Conservation (phyloP, 2,888 invertebrate genomes). For the Mythimna albipuncta region DNA sequence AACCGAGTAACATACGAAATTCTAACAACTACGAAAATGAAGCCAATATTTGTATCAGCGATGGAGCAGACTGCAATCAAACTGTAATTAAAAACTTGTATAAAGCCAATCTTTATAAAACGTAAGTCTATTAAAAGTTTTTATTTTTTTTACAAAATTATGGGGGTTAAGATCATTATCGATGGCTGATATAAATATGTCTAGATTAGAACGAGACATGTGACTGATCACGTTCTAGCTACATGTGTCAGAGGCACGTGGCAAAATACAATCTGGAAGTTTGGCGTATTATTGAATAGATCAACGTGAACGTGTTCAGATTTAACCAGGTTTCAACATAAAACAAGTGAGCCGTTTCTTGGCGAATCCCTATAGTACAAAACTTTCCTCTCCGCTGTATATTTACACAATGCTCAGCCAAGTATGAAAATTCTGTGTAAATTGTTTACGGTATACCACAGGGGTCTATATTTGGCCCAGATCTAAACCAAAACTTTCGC, state of each 20-base stretch:
- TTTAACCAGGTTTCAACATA: constrained; percentile 3
- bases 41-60: constrained; percentile 2
- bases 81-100: constrained; percentile 6
- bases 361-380: constrained; percentile 11
- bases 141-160: background rate
- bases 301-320: constrained; percentile 12
- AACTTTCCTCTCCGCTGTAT: constrained; percentile 3
- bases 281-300: constrained; percentile 14
- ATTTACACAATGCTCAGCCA: constrained; percentile 8
- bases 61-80: constrained; percentile 9
- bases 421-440: background rate
- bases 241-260: constrained; percentile 17
- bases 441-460: constrained; percentile 12
- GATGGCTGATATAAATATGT: constrained; percentile 17
- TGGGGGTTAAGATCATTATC: background rate
- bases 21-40: background rate
- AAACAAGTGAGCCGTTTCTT: constrained; percentile 14
- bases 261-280: constrained; percentile 20
- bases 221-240: constrained; percentile 32
- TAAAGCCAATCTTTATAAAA: background rate
- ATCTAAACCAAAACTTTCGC: background rate
- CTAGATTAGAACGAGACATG: constrained; percentile 17
- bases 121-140: background rate
- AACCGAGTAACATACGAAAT: background rate
- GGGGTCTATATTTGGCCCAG: constrained; percentile 23